A percentile compares a stretch with the other conserved stretches of the same genome.
These are phyloP conservation scores for Cyprinella venusta DNA, from an alignment of 2,797 vertebrate genomes.

Conservation along the genomic window DNA sequence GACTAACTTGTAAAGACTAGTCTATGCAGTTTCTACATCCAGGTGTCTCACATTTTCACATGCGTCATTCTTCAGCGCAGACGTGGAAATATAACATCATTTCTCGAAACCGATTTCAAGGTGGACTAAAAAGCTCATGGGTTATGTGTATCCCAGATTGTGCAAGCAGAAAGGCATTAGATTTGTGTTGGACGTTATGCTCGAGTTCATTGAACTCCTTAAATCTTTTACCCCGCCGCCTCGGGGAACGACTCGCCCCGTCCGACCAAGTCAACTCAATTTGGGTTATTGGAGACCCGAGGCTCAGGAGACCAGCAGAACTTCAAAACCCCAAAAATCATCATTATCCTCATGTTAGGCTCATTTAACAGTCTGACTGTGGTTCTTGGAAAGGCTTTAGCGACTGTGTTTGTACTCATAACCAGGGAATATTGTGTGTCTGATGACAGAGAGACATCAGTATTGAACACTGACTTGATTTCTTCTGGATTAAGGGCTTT, in stretches of 20 bases:
- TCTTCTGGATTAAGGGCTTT: slow-evolving; percentile 30
- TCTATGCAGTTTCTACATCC: background rate
- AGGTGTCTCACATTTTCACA: background rate
- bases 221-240: slow-evolving; percentile 70
- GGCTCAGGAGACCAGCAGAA: slow-evolving; percentile 76
- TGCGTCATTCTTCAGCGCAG: background rate
- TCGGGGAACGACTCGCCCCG: slow-evolving; percentile 70
- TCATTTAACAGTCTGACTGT: slow-evolving; percentile 54
- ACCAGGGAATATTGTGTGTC: slow-evolving; percentile 19
- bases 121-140: background rate
- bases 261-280: slow-evolving; percentile 80
- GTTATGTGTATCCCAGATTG: background rate
- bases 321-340: slow-evolving; percentile 74
- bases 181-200: slow-evolving; percentile 49
- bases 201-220: slow-evolving; percentile 73
- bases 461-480: slow-evolving; percentile 27
- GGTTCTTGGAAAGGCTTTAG: slow-evolving; percentile 33
- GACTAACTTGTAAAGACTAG: background rate
- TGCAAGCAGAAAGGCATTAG: slow-evolving; percentile 30
- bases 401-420: slow-evolving; percentile 27
- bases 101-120: background rate
- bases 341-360: slow-evolving; percentile 68
- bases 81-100: background rate
- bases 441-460: background rate
- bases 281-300: slow-evolving; percentile 78